Percentiles rank a stretch among this genome's conserved stretches.
Conservation (phyloP, 2,888 invertebrate genomes). For the Acanthosepion lycidas region DNA sequence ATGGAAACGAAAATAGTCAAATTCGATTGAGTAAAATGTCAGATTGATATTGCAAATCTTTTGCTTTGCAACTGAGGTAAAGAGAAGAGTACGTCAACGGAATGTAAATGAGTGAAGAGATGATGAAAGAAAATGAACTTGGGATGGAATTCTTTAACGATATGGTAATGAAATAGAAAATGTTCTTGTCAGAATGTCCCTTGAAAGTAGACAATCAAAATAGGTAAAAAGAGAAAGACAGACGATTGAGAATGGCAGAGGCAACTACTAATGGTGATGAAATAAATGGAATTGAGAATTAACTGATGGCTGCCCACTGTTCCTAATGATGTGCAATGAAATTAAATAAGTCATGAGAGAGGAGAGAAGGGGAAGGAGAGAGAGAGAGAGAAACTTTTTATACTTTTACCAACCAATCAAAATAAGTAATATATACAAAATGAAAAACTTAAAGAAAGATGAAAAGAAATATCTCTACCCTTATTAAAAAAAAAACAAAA, state of each 20-base stretch:
- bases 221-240: slow-evolving; percentile 33
- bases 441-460: background rate
- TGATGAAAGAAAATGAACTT: slow-evolving; percentile 20
- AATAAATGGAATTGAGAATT: slow-evolving; percentile 33
- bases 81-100: background rate
- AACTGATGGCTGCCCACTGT: slow-evolving; percentile 33
- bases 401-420: background rate
- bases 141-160: slow-evolving; percentile 33
- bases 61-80: background rate
- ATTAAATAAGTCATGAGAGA: slow-evolving; percentile 33
- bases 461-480: background rate
- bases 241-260: background rate
- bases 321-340: slow-evolving; percentile 21
- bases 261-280: slow-evolving; percentile 17
- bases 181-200: slow-evolving; percentile 23
- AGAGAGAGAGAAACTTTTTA: background rate
- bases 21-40: slow-evolving; percentile 1
- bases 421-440: background rate
- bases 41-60: slow-evolving; percentile 22
- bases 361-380: background rate
- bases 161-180: slow-evolving; percentile 12
- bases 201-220: slow-evolving; percentile 33
- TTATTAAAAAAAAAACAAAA: background rate
- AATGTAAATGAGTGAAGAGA: slow-evolving; percentile 20
- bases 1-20: slow-evolving; percentile 33